Evolutionary conservation across 2,113 vertebrate genomes (phyloP), one percentile per base, ranked within the genome.

Genomic region (Dasyurus viverrinus): DNA sequence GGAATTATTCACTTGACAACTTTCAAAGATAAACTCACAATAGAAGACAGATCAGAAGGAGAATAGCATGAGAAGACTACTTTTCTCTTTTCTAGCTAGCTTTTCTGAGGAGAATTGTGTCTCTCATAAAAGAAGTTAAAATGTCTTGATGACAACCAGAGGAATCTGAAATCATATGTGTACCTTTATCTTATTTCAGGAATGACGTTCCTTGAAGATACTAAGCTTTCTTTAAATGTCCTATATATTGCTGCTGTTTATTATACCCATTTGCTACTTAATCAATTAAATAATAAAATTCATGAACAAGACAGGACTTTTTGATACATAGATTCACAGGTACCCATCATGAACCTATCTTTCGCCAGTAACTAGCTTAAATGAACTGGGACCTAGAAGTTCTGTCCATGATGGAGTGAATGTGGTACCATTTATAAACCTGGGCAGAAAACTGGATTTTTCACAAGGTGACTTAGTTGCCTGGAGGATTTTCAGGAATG

Each of bases 401-500:
- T 95, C 93, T 97, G 76, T 95, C 92, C 93, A 89, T 47, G 94
- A 94, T 97, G 50, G 97, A 96, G 96, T 97, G 98, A 98, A 98
- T 98, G 97, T 98, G 98, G 98, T 96, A 90, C 95, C 97, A 97
- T 98, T 98, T 98, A 98, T 98, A 98, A 98, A 98, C 98, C 96
- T 91, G 97, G 95, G 68, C 95, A 76, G 97, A 98, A 97, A 96
- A 97, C 97, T 98, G 97, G 96, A 97, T 97, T 98, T 98, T 98
- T 98, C 98, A 98, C 97, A 98, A 98, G 98, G 97, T 98, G 97
- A 97, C 98, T 98, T 98, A 98, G 98, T 96, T 98, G 98, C 98
- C 98, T 98, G 98, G 98, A 99, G 97, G 95, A 96, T 98, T 98
- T 98, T 99, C 98, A 99, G 98, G 98, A 99, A 99, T 99, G 98